Base-by-base conservation (phyloP, 2,113 vertebrate species). In the Chitala chitala region DNA sequence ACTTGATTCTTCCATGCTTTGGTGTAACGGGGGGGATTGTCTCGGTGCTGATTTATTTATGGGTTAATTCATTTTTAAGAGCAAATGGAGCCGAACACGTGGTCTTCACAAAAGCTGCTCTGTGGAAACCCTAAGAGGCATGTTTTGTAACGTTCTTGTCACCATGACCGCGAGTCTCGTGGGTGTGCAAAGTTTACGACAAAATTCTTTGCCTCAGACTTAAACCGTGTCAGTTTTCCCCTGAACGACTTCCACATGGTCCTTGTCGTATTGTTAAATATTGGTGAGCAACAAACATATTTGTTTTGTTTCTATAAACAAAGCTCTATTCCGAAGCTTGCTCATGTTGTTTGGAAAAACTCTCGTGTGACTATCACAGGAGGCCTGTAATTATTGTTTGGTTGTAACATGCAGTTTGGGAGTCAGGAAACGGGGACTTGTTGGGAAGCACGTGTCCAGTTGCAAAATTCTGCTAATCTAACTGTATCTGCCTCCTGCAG, bases 391-490 rank as follows among this genome's bases (percentile, higher is more conserved):
- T 4, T 26, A 13, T 26, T 68, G 44, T 44, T 46, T 24, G 7
- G 38, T 51, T 3, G n/a, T 26, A 29, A 46, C 10, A 3, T 4
- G 42, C 64, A 46, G 26, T 29, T 1, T 46, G 40, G 22, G 64
- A 46, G 3, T 13, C 24, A 2, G n/a, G n/a, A 24, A 26, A 10
- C 10, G 44, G 46, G 44, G 40, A 24, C 64, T 46, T 68, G 64
- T 24, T 48, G 22, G 42, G n/a, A 0, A 17, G 64, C 10, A 6
- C 64, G 15, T 68, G 40, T 68, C 64, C 64, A 29, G 64, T 68
- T 68, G 64, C 64, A 51, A 10, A 51, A 20, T 51, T 44, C 33
- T 46, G 46, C 38, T 68, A n/a, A 44, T 68, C 26, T 68, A 68
- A 20, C 7, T 46, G 64, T 3, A n/a, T 29, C 42, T 46, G 40